Evolutionary conservation across 1,140 invertebrate species (phyloP).

Genomic region (Hydropsyche tenuis): DNA sequence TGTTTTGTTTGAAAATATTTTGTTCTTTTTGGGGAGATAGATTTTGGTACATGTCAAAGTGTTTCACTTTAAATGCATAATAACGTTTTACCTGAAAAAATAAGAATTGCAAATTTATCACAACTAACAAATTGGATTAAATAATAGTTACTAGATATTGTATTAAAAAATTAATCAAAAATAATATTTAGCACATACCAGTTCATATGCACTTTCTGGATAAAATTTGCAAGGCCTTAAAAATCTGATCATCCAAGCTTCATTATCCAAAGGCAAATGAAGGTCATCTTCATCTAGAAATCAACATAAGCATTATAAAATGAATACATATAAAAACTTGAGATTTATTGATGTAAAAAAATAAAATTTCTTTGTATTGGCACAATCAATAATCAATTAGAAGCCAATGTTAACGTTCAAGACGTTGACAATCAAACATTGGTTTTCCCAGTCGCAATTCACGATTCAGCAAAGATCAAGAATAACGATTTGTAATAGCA

Average conservation of each 20-base stretch:
- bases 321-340: too few species aligned
- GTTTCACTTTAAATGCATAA: conserved; percentile 80
- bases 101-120: background rate
- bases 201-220: conserved; percentile 74
- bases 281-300: conserved; percentile 78
- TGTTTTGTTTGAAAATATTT: conserved; percentile 80
- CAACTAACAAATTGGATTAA: conserved; percentile 1
- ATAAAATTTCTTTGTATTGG: background rate
- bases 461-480: background rate
- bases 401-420: background rate
- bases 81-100: conserved; percentile 74
- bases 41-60: conserved; percentile 72
- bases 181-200: conserved; percentile 72
- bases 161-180: conserved; percentile 15
- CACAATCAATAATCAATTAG: conserved; percentile 10
- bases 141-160: conserved; percentile 22
- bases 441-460: background rate
- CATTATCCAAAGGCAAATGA: conserved; percentile 71
- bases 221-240: conserved; percentile 82
- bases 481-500: background rate
- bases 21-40: conserved; percentile 73
- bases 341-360: background rate
- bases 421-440: background rate
- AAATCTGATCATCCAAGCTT: conserved; percentile 77
- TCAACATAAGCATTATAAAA: too few species aligned